Percentiles rank a stretch among this genome's conserved stretches.
These are phyloP conservation scores for Tangara arthus DNA, from an alignment of 2,797 vertebrate genomes.

Conservation along the genomic window DNA sequence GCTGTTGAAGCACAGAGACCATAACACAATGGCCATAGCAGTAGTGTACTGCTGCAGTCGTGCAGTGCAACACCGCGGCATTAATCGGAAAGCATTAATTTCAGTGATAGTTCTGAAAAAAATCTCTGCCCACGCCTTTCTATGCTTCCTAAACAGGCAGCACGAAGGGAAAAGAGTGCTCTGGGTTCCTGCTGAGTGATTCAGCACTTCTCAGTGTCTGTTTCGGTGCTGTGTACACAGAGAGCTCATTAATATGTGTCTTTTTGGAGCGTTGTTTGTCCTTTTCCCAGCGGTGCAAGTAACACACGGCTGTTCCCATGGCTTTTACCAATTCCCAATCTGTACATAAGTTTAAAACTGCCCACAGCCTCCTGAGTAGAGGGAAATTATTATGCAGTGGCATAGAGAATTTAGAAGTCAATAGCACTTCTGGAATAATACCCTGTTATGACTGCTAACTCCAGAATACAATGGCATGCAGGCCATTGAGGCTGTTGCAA, in stretches of 20 bases:
- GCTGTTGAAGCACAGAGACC: background rate
- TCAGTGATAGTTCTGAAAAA: background rate
- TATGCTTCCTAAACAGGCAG: background rate
- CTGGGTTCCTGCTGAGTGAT: background rate
- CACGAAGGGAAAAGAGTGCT: background rate
- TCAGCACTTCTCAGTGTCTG: background rate
- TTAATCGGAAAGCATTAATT: background rate
- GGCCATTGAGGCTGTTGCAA: background rate
- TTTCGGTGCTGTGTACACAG: background rate
- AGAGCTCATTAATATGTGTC: background rate
- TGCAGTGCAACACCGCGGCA: background rate
- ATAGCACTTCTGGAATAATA: background rate
- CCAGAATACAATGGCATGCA: background rate
- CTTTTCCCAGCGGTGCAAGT: background rate
- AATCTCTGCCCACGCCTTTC: background rate
- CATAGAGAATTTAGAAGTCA: background rate
- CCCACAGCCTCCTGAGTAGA: background rate
- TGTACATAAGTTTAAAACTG: background rate
- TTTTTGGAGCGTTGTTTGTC: background rate
- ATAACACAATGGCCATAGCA: rapidly evolving
- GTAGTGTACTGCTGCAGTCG: rapidly evolving
- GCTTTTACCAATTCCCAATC: background rate
- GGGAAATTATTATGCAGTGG: background rate
- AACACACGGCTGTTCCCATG: background rate
- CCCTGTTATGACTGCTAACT: background rate